A percentile compares a stretch with the other conserved stretches of the same genome.
Evolutionary conservation across 2,113 vertebrate species (phyloP).

Genomic region (Lophura nycthemera): DNA sequence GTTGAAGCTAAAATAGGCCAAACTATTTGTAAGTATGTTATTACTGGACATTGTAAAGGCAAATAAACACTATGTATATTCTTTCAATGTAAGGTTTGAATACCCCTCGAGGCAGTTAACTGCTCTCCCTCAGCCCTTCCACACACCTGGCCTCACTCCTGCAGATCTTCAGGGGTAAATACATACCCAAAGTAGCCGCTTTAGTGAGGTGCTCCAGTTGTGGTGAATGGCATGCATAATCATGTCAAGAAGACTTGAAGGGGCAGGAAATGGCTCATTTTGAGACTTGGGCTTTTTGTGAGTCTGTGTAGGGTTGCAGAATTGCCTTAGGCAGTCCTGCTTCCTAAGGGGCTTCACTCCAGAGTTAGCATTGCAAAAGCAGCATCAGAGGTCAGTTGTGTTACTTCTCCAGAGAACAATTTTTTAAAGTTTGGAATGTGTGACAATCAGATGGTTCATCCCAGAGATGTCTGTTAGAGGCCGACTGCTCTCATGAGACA

Average conservation of each 20-base stretch:
- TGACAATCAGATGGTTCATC: not conserved
- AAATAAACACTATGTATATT: not conserved
- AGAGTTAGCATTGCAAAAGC: not conserved
- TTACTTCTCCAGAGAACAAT: not conserved
- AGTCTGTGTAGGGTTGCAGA: not conserved
- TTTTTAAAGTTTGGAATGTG: not conserved
- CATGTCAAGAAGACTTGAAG: not conserved
- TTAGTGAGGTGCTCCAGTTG: not conserved
- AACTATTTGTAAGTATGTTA: not conserved
- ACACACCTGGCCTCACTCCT: not conserved
- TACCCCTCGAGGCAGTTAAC: not conserved
- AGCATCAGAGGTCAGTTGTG: not conserved
- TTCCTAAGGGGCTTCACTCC: not conserved
- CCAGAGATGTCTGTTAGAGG: not conserved
- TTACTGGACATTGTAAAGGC: not conserved
- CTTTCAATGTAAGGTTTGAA: not conserved
- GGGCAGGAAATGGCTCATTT: conserved; percentile 1
- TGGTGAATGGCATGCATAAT: not conserved
- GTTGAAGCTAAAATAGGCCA: not conserved
- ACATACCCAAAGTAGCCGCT: not conserved
- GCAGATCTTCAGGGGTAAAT: not conserved
- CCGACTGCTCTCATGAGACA: not conserved
- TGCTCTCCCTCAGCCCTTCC: not conserved
- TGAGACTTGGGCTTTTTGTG: not conserved
- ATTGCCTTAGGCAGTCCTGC: not conserved